Base-by-base conservation (phyloP, 2,797 vertebrate genomes). In the Tenualosa thibaudeaui region DNA sequence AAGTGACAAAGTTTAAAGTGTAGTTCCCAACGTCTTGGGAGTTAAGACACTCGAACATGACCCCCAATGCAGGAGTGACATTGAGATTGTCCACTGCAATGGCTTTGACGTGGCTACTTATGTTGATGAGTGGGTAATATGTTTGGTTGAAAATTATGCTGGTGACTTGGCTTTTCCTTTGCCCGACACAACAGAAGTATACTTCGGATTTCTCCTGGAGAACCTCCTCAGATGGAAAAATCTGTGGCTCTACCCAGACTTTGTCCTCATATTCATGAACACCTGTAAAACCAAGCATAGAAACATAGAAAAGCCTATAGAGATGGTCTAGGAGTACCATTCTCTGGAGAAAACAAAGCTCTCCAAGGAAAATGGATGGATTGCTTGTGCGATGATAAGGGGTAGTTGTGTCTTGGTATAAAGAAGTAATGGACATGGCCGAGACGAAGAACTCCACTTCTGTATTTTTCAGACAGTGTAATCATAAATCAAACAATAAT, bases 181-280 rank as follows among this genome's bases (percentile, higher is more conserved):
- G 84, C 13, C 90, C 89, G 82, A 94, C 31, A 81, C 94, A 94
- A 90, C 94, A 95, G 90, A 93, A 89, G 84, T 60, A 85, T 37
- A 86, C 82, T 0, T 58, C 86, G 31, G 81, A 84, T 24, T 92
- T 91, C 62, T 91, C 90, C 85, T 54, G 89, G 84, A 94, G 85
- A 71, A 93, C 81, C 46, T 15, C 78, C 0, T 81, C 0, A 0
- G 0, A 0, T 0, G 94, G 94, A 40, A 91, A 94, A 3, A 94
- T 85, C 85, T 3, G 1, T 3, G 31, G 8, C 51, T 12, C 0
- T 2, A 10, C 0, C 0, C 78, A 81, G 22, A 37, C 13, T 8
- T 10, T 4, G n/a, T 85, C 43, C 6, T 24, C 51, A 13, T 31
- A 22, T 82, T 81, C 1, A 46, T 82, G 84, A n/a, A 65, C 75